These are phyloP conservation scores for Microtus pennsylvanicus DNA, from an alignment of 2,113 vertebrate species.

Conservation along the genomic window DNA sequence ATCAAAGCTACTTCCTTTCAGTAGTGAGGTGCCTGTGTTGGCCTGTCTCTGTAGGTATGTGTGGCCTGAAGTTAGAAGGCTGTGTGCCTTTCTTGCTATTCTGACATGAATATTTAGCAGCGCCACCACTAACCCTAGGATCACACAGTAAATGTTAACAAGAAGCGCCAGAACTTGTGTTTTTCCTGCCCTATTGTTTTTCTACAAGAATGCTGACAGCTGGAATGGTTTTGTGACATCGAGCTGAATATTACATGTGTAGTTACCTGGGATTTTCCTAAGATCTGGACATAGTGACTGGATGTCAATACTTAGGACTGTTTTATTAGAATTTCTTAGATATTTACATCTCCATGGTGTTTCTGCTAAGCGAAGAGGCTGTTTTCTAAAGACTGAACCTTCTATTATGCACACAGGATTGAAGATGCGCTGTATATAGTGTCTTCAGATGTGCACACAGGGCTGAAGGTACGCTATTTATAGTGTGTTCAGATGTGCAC, in stretches of 20 bases:
- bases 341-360: conserved; percentile 44
- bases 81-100: conserved; percentile 36
- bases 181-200: conserved; percentile 71
- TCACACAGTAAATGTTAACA: conserved; percentile 81
- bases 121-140: conserved; percentile 64
- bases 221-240: conserved; percentile 77
- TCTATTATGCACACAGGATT: background rate
- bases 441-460: background rate
- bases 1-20: conserved; percentile 32
- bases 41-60: background rate
- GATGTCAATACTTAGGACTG: conserved; percentile 58
- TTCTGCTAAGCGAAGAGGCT: conserved; percentile 53
- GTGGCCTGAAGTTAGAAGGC: conserved; percentile 67
- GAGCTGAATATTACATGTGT: conserved; percentile 75
- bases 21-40: conserved; percentile 25
- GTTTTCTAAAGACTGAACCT: conserved; percentile 45
- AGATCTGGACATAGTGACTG: conserved; percentile 67
- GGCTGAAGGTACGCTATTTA: too few species aligned
- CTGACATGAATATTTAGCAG: conserved; percentile 73
- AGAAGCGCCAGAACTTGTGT: conserved; percentile 80
- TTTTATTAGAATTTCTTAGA: conserved; percentile 49
- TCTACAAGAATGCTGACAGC: conserved; percentile 78
- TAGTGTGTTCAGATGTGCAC: background rate
- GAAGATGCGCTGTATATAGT: background rate
- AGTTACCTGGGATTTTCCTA: conserved; percentile 70